Base-by-base conservation (phyloP, 2,888 invertebrate genomes). In the Rhyacophila evoluta region DNA sequence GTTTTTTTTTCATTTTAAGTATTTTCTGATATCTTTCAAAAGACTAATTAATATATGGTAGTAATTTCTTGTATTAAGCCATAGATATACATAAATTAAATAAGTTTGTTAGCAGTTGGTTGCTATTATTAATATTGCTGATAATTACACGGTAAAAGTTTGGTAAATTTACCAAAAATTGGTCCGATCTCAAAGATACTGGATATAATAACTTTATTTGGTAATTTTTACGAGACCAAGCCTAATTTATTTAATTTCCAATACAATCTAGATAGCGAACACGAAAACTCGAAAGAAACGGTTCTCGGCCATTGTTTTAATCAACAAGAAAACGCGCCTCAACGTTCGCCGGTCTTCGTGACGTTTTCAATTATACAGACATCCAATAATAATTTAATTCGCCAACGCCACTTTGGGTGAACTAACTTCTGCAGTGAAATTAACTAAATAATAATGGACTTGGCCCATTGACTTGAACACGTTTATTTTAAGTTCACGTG, bases 331-430 rank as follows among this genome's bases (percentile, higher is more conserved):
- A 70, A 1, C 25, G 41, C 12, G 28, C 41, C 68, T 68, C 41
- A 73, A 37, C 68, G 69, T 71, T 68, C 37, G 38, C 73, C 25
- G 67, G 19, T 41, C 25, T 78, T 75, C 81, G 81, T 81, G 81
- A 81, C 81, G 79, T 39, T 74, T 74, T 38, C 81, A 79, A 81
- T 81, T 81, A 81, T 73, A 74, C 12, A 72, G 72, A 76, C 77
- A 72, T 77, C 39, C 81, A 73, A 81, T 81, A 55, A 55, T 55
- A 79, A 81, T 81, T 77, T 81, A 81, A 81, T 81, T 81, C 72
- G 79, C 67, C 73, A 69, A 74, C 73, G 74, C 78, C 81, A 76
- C 78, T 80, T 78, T 72, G 28, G 77, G 28, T 19, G 1, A 10
- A 75, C 55, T 33, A 55, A 55, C 55, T 55, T 55, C 19, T 55